Conservation (phyloP, 2,797 vertebrate genomes). For the Chloroceryle inda region DNA sequence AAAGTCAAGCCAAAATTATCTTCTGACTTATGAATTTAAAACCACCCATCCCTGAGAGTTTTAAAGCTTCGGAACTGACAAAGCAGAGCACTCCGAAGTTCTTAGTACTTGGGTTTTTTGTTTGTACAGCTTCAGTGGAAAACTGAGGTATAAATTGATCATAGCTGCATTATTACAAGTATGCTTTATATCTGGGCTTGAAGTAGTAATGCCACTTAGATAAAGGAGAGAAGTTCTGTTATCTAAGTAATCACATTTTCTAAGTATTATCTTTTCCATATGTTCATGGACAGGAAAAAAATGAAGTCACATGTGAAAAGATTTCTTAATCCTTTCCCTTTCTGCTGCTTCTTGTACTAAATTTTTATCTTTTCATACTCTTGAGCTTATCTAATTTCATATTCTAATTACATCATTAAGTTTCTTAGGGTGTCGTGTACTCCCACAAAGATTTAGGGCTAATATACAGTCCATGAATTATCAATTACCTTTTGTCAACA, state of each 20-base stretch:
- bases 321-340: constrained; percentile 19
- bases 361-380: neutral
- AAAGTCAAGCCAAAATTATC: neutral
- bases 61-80: neutral
- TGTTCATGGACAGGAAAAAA: constrained; percentile 3
- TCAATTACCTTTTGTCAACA: neutral
- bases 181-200: neutral
- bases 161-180: neutral
- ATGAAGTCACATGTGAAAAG: neutral
- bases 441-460: neutral
- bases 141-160: neutral
- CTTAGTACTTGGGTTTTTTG: neutral
- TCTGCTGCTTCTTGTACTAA: neutral
- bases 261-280: constrained; percentile 17
- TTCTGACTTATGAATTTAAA: neutral
- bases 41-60: neutral
- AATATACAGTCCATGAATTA: neutral
- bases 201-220: neutral
- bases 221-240: neutral
- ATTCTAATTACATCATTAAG: constrained; percentile 4
- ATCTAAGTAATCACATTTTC: neutral
- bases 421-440: neutral
- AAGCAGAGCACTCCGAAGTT: neutral
- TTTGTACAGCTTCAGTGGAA: neutral
- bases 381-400: neutral